Percentiles rank a stretch among this genome's conserved stretches.
Conservation (phyloP, 2,888 invertebrate species). For the Pardosa pseudoannulata region DNA sequence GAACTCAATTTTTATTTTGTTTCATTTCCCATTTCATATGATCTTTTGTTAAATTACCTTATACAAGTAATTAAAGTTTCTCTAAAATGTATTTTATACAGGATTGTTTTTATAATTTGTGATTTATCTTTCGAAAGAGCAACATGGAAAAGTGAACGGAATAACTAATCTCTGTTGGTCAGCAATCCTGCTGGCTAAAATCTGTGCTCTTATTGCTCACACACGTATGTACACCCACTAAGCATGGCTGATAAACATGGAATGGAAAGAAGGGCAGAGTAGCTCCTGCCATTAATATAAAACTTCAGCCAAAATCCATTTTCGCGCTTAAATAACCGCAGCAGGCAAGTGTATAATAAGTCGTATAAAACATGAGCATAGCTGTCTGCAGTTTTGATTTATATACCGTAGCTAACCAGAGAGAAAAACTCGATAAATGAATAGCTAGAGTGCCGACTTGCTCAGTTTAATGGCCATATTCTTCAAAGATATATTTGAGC, state of each 20-base stretch:
- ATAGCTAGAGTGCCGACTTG: constrained; percentile 15
- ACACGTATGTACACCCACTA: constrained; percentile 3
- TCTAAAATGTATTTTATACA: too few relatives aligned
- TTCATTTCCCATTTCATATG: too few relatives aligned
- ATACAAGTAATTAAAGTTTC: too few relatives aligned
- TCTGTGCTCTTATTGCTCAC: not conserved
- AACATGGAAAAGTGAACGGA: not conserved
- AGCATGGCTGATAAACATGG: constrained; percentile 16
- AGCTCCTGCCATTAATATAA: constrained; percentile 39
- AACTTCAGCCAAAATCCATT: constrained; percentile 34
- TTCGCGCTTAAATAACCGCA: constrained; percentile 46
- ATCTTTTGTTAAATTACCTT: too few relatives aligned
- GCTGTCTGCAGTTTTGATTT: constrained; percentile 41
- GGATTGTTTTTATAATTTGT: too few relatives aligned
- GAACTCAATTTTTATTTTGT: too few relatives aligned
- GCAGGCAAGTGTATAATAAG: constrained; percentile 45
- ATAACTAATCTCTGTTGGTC: not conserved
- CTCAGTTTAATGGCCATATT: constrained; percentile 33
- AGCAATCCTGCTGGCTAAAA: not conserved
- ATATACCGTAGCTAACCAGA: constrained; percentile 32
- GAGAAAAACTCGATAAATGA: constrained; percentile 10
- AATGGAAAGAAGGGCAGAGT: too few relatives aligned
- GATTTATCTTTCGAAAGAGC: too few relatives aligned
- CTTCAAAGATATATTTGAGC: constrained; percentile 47
- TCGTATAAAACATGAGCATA: constrained; percentile 35